Base-by-base conservation (phyloP, 1,140 invertebrate species). In the Drosophila nigromelanica region DNA sequence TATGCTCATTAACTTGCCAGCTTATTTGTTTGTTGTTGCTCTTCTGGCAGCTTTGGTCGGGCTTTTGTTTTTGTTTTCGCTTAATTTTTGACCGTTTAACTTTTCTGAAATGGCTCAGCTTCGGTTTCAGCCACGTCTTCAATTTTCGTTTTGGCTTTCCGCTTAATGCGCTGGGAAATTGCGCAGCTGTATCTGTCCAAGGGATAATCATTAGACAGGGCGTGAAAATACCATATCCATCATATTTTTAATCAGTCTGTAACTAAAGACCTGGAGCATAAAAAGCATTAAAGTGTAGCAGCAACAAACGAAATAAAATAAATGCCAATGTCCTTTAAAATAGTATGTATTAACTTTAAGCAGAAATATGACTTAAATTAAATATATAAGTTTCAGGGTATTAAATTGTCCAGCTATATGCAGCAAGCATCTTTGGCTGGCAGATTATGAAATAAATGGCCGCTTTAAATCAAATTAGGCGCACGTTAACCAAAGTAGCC, bases 71-170 rank as follows among this genome's bases (percentile, higher is more conserved):
- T 35, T 73, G 39, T 59, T 60, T n/a, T 27, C 69, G 35, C 62
- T 80, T 80, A 78, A 82, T 82, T 82, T 82, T 83, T 82, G 79
- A 82, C 79, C 79, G 76, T 79, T 83, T 83, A 83, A 83, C 76
- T 82, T 82, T 73, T 80, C 58, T 61, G 62, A 64, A 81, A 76
- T 76, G 75, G 71, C 50, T 47, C 14, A 35, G 33, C 61, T 55
- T 12, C 56, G 15, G 12, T 52, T 30, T 5, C 27, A 10, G 24
- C 24, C 5, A 24, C 21, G 35, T 33, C 37, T 61, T 27, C 47
- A 47, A 27, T 58, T 62, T 63, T 47, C 47, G 39, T 39, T 43
- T 80, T 14, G 43, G 58, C 27, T 40, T 66, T 73, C 58, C 18
- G 60, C 80, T 80, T 85, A 83, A 85, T 85, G 81, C 73, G 77